Evolutionary conservation across 2,888 invertebrate species (phyloP), one percentile per base, ranked within the genome.

Genomic region (Thecophora atra): DNA sequence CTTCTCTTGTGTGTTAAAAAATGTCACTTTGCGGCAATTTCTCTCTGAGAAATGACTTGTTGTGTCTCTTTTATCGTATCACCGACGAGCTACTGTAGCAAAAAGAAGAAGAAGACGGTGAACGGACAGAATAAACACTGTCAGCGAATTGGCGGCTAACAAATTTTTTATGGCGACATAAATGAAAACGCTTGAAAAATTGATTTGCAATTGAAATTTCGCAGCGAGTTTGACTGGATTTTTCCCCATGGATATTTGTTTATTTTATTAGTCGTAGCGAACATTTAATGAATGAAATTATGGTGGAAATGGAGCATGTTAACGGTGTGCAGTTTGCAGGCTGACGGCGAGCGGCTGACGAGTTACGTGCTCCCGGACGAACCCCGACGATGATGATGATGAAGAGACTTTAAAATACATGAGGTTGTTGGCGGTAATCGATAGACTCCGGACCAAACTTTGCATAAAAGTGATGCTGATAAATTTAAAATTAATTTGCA

Each of bases 221-320:
- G 37, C n/a, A 54, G 26, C 64, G 30, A 71, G 70, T 71, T 71
- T 64, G 26, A 66, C 66, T 70, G 66, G 60, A 72, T 68, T 64
- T 66, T 51, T n/a, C 5, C 51, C 13, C 47, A 51, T 65, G 47
- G 17, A 51, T n/a, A 42, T 30, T 62, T n/a, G n/a, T n/a, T n/a
- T n/a, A n/a, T n/a, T 62, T 42, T 30, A 42, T 62, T 62, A 62
- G 13, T 62, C 42, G 37, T 30, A 37, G 7, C 37, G 37, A 37
- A 37, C 37, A 62, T 30, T 42, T 62, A 42, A 62, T 62, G 62
- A 62, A 62, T 62, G 62, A 62, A 62, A 42, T 44, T 44, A 19
- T 63, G 63, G 21, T 21, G 51, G 30, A 67, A 67, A 54, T 54
- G 66, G 54, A 54, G 66, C 52, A 54, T 54, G 26, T 67, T 54